Evolutionary conservation across 2,888 invertebrate genomes (phyloP).

Genomic region (Diarsia mendica): DNA sequence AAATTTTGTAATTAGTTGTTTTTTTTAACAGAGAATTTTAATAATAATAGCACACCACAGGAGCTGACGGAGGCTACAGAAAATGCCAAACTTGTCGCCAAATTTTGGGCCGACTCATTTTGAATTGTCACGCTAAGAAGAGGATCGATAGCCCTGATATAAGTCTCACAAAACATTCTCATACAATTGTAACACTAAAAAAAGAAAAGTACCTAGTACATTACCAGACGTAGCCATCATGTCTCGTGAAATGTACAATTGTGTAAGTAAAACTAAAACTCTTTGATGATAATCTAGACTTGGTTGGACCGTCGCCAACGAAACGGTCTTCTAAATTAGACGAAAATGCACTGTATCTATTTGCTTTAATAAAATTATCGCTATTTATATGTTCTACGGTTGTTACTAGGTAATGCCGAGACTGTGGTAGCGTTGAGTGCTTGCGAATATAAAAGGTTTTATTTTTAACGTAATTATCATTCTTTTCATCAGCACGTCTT

Average conservation of each 20-base stretch:
- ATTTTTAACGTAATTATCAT: neutral
- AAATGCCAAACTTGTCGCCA: no score
- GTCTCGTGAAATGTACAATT: slow-evolving; percentile 45
- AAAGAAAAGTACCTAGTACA: neutral
- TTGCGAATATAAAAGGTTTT: slow-evolving; percentile 39
- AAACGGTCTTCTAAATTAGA: slow-evolving; percentile 72
- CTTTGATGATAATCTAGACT: slow-evolving; percentile 73
- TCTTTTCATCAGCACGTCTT: neutral
- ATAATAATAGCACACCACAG: no score
- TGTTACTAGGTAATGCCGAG: slow-evolving; percentile 47
- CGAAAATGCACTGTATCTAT: slow-evolving; percentile 73
- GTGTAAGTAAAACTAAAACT: slow-evolving; percentile 65
- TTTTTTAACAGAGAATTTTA: no score
- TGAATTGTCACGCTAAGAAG: no score
- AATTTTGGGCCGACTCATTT: no score
- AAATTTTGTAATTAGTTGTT: no score
- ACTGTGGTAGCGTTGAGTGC: slow-evolving; percentile 29
- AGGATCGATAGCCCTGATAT: no score
- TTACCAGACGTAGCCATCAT: slow-evolving; percentile 36
- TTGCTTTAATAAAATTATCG: slow-evolving; percentile 68
- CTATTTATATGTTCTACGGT: slow-evolving; percentile 49
- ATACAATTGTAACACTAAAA: neutral
- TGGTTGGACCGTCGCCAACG: slow-evolving; percentile 77
- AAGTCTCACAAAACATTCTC: neutral
- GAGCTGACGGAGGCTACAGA: no score